A percentile compares a stretch with the other conserved stretches of the same genome.
phyloP scores from a whole-genome alignment of 2,888 invertebrate genomes.

The Platypus cylindrus region DNA sequence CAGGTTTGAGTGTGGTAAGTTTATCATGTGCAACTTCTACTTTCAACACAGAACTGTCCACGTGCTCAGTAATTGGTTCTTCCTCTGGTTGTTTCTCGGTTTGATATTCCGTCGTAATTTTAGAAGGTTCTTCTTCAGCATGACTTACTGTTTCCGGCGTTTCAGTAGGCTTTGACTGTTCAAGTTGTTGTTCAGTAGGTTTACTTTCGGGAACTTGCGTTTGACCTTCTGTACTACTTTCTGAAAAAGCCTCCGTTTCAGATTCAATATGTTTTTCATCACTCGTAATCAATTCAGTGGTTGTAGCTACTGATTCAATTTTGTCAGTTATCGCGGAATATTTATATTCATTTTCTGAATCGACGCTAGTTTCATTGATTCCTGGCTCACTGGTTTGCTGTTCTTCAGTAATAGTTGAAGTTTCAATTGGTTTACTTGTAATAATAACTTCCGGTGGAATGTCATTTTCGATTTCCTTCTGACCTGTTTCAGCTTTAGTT shows the following conservation, averaged over 20 bases:
- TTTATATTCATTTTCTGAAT: no score
- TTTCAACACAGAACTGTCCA: no score
- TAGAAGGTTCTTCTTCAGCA: constrained; percentile 1
- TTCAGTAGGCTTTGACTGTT: constrained; percentile 8
- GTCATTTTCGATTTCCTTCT: not conserved
- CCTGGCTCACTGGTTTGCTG: constrained; percentile 8
- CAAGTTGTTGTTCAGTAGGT: constrained; percentile 2
- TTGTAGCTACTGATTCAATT: not conserved
- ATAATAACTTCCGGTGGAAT: constrained; percentile 2
- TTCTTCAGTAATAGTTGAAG: no score
- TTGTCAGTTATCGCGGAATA: not conserved
- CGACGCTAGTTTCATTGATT: no score
- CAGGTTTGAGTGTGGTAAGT: no score
- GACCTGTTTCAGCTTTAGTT: constrained; percentile 1
- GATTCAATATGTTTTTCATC: not conserved
- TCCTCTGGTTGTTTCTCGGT: not conserved
- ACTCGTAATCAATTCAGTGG: not conserved
- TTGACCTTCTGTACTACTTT: no score
- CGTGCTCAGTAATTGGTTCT: not conserved
- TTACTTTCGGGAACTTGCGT: constrained; percentile 1
- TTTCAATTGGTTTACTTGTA: constrained; percentile 11
- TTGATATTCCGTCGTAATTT: no score
- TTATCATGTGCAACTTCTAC: no score
- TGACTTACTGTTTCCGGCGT: constrained; percentile 5
- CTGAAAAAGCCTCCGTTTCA: not conserved